Evolutionary conservation across 1,140 invertebrate genomes (phyloP), one percentile per base, ranked within the genome.

Genomic region (Drosophila equinoxialis): DNA sequence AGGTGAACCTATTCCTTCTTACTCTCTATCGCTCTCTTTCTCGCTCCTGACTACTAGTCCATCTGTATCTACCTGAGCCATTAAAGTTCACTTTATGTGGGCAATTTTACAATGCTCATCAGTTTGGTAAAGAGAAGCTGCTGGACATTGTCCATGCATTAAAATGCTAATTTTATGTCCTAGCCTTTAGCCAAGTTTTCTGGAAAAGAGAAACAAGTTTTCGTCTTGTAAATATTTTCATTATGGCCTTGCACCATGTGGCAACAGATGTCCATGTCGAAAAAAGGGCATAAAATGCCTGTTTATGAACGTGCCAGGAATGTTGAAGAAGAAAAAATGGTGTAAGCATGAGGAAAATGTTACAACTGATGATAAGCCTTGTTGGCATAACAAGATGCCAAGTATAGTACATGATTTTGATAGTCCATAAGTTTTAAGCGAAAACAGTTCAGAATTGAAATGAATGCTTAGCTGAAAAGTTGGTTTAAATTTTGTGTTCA

Each of bases 151-250:
- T 63, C 60, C 55, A 51, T 65, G 84, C 84, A 89, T 89, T 81
- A 89, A 89, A 90, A 89, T 89, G 74, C 74, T 84, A 89, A 89
- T 89, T 89, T 89, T 81, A 89, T 84, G 85, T 68, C 48, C 70
- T 41, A 54, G 39, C 62, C 55, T 48, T 51, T 51, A 20, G 45
- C 54, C 33, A 65, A 45, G 23, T 42, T 45, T 64, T 42, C 26
- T n/a, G 41, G 68, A 76, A 42, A 67, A 64, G 35, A 51, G 57
- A 62, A 77, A 77, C 75, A 77, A 77, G 75, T 77, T 77, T 77
- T 59, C 75, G 69, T 77, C 74, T 77, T 77, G 74, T 77, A 77
- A 65, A 77, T 77, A 77, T 77, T 77, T 77, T 77, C 68, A 77
- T 77, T 77, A 77, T 71, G 74, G 74, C 14, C 13, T 64, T 41